Evolutionary conservation across 2,797 vertebrate genomes (phyloP).

Genomic region (Myotis vivesi): DNA sequence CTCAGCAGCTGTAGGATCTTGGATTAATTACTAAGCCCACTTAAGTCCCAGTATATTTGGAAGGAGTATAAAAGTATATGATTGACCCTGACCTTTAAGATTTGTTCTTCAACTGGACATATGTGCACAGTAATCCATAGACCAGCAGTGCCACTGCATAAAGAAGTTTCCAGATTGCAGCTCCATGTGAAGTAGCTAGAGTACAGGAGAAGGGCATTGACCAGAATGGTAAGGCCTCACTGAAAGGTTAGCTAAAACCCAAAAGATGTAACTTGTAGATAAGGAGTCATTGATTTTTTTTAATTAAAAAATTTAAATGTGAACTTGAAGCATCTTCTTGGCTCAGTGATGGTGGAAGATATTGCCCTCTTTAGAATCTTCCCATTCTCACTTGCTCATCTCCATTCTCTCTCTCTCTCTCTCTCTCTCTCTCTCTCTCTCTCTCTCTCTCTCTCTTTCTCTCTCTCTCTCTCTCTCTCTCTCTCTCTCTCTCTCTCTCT

Average conservation of each 20-base stretch:
- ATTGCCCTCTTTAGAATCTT: neutral
- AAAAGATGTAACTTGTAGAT: neutral
- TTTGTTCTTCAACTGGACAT: neutral
- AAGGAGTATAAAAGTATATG: neutral
- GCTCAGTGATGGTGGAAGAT: neutral
- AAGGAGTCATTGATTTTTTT: neutral
- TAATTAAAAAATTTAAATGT: too few species aligned
- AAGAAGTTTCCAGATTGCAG: neutral
- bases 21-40: neutral
- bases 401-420: neutral
- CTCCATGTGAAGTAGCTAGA: neutral
- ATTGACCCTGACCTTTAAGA: neutral
- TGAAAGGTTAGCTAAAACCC: neutral
- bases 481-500: neutral
- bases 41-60: neutral
- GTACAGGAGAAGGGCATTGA: neutral
- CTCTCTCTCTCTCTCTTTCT: neutral
- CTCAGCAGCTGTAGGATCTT: neutral
- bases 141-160: neutral
- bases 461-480: neutral
- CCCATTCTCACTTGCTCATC: neutral
- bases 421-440: neutral
- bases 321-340: neutral
- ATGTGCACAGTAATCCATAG: neutral
- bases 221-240: neutral